A percentile compares a stretch with the other conserved stretches of the same genome.
Evolutionary conservation across 2,797 vertebrate species (phyloP).

Genomic region (Centropyge bicolor): DNA sequence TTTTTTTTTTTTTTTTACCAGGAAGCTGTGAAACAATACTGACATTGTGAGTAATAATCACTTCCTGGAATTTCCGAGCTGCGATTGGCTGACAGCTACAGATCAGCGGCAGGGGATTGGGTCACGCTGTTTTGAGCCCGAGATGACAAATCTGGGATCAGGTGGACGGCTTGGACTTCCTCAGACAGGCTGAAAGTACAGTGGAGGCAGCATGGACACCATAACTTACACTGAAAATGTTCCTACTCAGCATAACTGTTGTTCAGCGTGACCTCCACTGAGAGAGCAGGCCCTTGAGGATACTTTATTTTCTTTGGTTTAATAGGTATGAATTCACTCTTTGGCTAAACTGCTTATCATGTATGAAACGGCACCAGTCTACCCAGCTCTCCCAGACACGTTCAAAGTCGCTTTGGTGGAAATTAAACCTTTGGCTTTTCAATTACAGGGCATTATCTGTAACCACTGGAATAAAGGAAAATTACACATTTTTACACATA

Average conservation of each 20-base stretch:
- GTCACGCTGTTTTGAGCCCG: slow-evolving; percentile 56
- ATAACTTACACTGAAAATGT: not conserved
- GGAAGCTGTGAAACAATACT: slow-evolving; percentile 67
- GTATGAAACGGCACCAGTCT: not conserved
- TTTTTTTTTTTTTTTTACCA: slow-evolving; percentile 34
- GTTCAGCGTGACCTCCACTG: not conserved
- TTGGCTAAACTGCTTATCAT: not conserved
- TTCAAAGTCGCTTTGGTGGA: not conserved
- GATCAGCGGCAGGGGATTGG: slow-evolving; percentile 58
- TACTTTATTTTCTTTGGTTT: not conserved
- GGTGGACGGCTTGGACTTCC: slow-evolving; percentile 40
- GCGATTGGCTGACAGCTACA: slow-evolving; percentile 63
- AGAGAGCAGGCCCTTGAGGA: not conserved
- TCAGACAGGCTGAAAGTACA: slow-evolving; percentile 3
- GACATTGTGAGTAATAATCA: slow-evolving; percentile 70
- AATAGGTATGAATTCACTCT: not conserved
- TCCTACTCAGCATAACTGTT: not conserved
- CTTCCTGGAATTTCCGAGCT: slow-evolving; percentile 59
- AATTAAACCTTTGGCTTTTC: not conserved
- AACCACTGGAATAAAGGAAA: slow-evolving; percentile 1
- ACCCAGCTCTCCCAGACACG: not conserved
- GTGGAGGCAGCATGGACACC: not conserved
- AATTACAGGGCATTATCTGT: not conserved
- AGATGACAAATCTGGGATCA: slow-evolving; percentile 68
- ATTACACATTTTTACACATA: slow-evolving; percentile 7